Base-by-base conservation (phyloP, 2,113 vertebrate genomes). In the Grammomys dolichurus region DNA sequence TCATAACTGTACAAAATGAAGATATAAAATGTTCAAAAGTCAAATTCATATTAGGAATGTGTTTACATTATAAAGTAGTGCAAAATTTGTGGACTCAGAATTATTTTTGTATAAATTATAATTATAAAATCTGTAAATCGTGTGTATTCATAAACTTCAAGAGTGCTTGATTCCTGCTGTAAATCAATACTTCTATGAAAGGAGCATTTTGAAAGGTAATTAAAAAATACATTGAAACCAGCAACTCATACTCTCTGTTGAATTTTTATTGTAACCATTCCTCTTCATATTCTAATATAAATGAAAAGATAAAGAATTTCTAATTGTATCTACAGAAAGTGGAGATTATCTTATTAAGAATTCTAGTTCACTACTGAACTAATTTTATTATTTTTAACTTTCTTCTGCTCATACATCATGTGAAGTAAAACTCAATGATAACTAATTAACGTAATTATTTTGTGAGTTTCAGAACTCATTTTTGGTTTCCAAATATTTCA, bases 201-300 rank as follows among this genome's bases (percentile, higher is more conserved):
- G 7, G 7, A 77, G 72, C 2, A 69, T 69, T 94, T 73, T 75
- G n/a, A 77, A 88, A 96, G 6, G 48, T 94, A 76, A 76, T 89
- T 96, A 92, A 87, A 93, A 22, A 89, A 24, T 78, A 70, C 36
- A 85, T 16, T 16, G 70, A 93, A 92, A 82, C 0, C 84, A 76
- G 22, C 51, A 22, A 63, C 16, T 76, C 28, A 75, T 54, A 69
- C 28, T 31, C 80, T 2, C 51, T 70, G 14, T 54, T 60, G 48
- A 69, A 28, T 89, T 81, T 65, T 12, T 54, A 80, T 69, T 90
- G n/a, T 75, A 87, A 78, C 48, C 11, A 33, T 65, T 87, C 9
- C 3, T 16, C 2, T 77, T 46, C 7, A 16, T 73, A 26, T 48
- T 77, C 51, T 65, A 69, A 70, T 19, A 22, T 94, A 60, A 95